Base-by-base conservation (phyloP, 2,888 invertebrate species). In the Ceramica pisi region DNA sequence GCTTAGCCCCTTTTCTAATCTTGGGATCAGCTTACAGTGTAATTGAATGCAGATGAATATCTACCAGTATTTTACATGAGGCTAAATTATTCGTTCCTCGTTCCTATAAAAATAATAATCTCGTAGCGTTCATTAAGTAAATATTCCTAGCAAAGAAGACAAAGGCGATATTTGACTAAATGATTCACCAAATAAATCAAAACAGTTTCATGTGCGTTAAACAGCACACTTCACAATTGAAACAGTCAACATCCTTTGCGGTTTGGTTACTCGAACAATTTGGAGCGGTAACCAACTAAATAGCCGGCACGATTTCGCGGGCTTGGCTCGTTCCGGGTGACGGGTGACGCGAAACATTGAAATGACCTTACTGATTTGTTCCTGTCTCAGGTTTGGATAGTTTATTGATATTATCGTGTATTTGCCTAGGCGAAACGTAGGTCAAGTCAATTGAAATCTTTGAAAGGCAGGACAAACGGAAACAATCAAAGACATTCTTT, bases 191-290 rank as follows among this genome's bases (percentile, higher is more conserved):
- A 71, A 67, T 48, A 46, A 48, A 48, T 63, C 56, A 57, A 56
- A 77, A 81, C 82, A 76, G 35, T 46, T 63, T 41, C 26, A 44
- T 48, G 44, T 64, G 38, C n/a, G 31, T 23, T 61, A 21, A 44
- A 67, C 38, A 46, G 23, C 35, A 23, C n/a, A 16, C 44, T 53
- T 26, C n/a, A 5, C 4, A 35, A 44, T 55, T n/a, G 21, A 59
- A 57, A 77, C 60, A 53, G 46, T 65, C 67, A 59, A 79, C 82
- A 66, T 79, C 78, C 78, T 78, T 55, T 68, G 23, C 53, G 26
- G 65, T 31, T 41, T 26, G 16, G 50, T 53, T 46, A 35, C 26
- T 26, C n/a, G 44, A 67, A 23, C 78, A 72, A 72, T 81, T 77
- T 79, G 66, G 46, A 65, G 31, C 61, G 61, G 23, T 61, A 44